A percentile compares a stretch with the other conserved stretches of the same genome.
Conservation (phyloP, 1,140 invertebrate species). For the Lucilia cuprina region DNA sequence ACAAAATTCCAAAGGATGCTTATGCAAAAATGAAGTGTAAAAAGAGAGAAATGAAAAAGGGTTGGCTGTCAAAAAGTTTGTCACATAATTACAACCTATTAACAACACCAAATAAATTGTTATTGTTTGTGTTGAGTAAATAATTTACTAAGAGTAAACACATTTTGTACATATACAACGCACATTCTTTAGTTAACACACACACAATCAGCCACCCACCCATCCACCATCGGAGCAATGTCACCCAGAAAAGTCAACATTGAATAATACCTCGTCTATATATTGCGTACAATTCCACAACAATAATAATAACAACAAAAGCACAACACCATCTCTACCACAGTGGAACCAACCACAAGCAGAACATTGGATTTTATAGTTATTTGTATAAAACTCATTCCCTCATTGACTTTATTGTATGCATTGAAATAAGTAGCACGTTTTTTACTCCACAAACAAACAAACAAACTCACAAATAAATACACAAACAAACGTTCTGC, state of each 20-base stretch:
- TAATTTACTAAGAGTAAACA: slow-evolving; percentile 13
- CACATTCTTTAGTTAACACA: background rate
- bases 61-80: slow-evolving; percentile 34
- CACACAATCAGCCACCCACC: background rate
- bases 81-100: slow-evolving; percentile 35
- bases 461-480: background rate
- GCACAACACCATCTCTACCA: background rate
- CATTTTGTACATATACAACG: background rate
- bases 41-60: background rate
- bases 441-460: background rate
- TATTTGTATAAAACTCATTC: background rate
- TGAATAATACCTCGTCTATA: background rate
- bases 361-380: background rate
- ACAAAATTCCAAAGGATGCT: slow-evolving; percentile 12
- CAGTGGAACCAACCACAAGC: slow-evolving; percentile 22
- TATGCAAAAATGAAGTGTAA: background rate
- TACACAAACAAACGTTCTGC: background rate
- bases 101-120: slow-evolving; percentile 33
- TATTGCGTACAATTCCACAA: background rate
- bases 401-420: background rate
- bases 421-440: slow-evolving; percentile 26
- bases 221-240: background rate
- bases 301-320: background rate
- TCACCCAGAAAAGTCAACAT: slow-evolving; percentile 8
- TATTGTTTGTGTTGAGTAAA: slow-evolving; percentile 30